These are phyloP conservation scores for Gisinianus flammeolus DNA, from an alignment of 2,888 invertebrate genomes.

Conservation along the genomic window DNA sequence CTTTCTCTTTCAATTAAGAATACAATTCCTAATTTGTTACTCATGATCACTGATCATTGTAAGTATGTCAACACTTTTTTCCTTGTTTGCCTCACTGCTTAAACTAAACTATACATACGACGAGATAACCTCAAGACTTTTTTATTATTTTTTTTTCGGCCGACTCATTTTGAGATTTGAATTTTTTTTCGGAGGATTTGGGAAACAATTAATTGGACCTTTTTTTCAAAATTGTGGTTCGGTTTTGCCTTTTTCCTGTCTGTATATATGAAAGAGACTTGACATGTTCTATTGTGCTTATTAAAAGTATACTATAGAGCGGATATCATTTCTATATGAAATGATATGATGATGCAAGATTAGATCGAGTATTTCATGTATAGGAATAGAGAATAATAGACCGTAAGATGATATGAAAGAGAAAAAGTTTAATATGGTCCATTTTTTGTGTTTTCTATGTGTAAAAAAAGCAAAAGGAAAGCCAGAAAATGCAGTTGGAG, in stretches of 20 bases:
- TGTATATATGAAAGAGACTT: not conserved
- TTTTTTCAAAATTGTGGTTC: no score
- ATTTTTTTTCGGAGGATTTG: no score
- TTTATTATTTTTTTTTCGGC: no score
- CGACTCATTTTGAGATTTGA: no score
- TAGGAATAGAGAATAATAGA: not conserved
- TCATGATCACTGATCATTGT: not conserved
- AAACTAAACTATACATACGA: no score
- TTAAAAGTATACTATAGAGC: not conserved
- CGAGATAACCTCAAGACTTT: no score
- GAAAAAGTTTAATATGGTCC: slow-evolving; percentile 19
- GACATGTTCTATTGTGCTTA: not conserved
- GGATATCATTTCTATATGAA: not conserved
- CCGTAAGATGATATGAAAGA: slow-evolving; percentile 8
- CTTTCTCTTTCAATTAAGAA: not conserved
- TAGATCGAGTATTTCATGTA: not conserved
- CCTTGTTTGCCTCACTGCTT: no score
- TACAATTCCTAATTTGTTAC: not conserved
- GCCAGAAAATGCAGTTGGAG: slow-evolving; percentile 22
- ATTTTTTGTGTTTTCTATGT: not conserved
- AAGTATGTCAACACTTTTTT: no score
- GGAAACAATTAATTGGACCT: no score
- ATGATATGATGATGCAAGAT: not conserved
- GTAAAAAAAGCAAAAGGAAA: slow-evolving; percentile 22
- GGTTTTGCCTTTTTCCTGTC: no score